Conservation (phyloP, 2,113 vertebrate genomes). For the Empidonax traillii region DNA sequence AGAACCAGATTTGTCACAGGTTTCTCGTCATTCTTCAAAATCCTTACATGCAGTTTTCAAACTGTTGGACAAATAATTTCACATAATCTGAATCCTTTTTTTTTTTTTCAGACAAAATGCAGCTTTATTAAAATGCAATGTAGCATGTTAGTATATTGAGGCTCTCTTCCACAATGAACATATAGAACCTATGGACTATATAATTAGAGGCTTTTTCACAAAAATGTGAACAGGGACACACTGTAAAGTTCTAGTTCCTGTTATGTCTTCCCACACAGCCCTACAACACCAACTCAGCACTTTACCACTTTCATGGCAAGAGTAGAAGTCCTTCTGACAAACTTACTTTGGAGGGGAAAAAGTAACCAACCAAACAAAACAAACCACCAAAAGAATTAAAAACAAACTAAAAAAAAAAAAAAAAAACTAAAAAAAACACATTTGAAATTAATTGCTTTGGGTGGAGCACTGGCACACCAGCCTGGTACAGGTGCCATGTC, state of each 20-base stretch:
- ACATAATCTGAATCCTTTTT: background rate
- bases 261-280: background rate
- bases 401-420: background rate
- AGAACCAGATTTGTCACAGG: background rate
- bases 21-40: background rate
- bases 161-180: background rate
- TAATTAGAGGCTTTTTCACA: background rate
- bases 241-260: background rate
- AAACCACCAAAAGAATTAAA: background rate
- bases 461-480: background rate
- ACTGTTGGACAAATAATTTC: background rate
- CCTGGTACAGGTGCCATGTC: background rate
- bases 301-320: background rate
- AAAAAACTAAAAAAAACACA: background rate
- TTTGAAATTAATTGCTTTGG: background rate
- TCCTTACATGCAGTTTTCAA: background rate
- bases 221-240: background rate
- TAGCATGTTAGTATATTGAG: rapidly evolving
- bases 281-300: background rate
- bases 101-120: background rate
- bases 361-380: background rate
- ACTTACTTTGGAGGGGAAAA: background rate
- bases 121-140: background rate
- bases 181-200: background rate
- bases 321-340: background rate